A percentile compares a stretch with the other conserved stretches of the same genome.
Evolutionary conservation across 2,888 invertebrate species (phyloP).

Genomic region (Pammene aurita): DNA sequence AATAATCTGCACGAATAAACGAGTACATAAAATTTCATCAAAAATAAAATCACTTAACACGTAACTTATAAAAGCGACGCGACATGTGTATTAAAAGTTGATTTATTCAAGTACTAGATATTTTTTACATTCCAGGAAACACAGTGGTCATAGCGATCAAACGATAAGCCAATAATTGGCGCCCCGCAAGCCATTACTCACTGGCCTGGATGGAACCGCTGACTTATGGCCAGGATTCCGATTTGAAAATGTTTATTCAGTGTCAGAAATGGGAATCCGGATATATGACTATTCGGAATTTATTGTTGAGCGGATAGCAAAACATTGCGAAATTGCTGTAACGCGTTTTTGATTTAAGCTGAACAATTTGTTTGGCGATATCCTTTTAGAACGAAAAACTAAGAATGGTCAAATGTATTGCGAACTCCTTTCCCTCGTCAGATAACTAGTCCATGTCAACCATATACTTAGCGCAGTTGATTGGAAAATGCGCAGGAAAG

Average conservation of each 20-base stretch:
- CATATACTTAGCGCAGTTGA: too few relatives aligned
- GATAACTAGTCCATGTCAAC: too few relatives aligned
- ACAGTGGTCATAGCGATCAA: constrained; percentile 39
- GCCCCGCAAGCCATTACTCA: constrained; percentile 43
- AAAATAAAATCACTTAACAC: neutral
- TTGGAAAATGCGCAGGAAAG: too few relatives aligned
- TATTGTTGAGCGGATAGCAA: neutral
- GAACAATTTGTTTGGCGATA: neutral
- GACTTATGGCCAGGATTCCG: constrained; percentile 18
- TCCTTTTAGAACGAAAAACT: too few relatives aligned
- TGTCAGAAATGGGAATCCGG: constrained; percentile 20
- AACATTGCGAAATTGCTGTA: neutral
- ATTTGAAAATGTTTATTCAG: constrained; percentile 26
- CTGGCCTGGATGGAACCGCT: constrained; percentile 20
- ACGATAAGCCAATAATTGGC: constrained; percentile 43
- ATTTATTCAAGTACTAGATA: constrained; percentile 2
- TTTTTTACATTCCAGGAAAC: constrained; percentile 8
- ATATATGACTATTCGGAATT: constrained; percentile 21
- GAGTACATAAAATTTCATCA: neutral
- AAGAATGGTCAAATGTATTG: too few relatives aligned
- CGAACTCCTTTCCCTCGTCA: too few relatives aligned
- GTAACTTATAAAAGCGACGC: neutral
- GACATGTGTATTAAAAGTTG: neutral
- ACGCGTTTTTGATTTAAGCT: neutral
- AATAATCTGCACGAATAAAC: too few relatives aligned